Evolutionary conservation across 2,888 invertebrate genomes (phyloP).

Genomic region (Lepidonotus clava): DNA sequence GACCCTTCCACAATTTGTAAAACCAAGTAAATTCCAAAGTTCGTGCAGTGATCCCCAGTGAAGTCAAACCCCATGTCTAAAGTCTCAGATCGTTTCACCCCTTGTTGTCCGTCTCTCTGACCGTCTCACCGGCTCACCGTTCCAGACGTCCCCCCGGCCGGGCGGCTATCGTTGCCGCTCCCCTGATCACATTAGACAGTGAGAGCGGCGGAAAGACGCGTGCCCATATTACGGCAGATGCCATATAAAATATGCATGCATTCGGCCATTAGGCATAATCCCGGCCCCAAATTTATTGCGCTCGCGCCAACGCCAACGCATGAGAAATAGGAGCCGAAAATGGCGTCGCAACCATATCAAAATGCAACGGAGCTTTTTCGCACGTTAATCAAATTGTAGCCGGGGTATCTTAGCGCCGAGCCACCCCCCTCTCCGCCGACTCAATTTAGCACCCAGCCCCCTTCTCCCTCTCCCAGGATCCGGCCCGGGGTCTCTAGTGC

Average conservation of each 20-base stretch:
- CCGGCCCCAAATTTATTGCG: slow-evolving; percentile 36
- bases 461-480: not conserved
- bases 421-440: not conserved
- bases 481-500: slow-evolving; percentile 39
- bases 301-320: slow-evolving; percentile 26
- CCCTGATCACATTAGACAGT: slow-evolving; percentile 41
- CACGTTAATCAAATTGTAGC: slow-evolving; percentile 43
- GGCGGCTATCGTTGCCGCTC: not conserved
- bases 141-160: too few species aligned
- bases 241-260: slow-evolving; percentile 56
- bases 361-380: slow-evolving; percentile 50
- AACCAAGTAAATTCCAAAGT: too few species aligned
- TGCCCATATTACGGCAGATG: slow-evolving; percentile 53
- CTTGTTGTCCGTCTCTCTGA: too few species aligned
- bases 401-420: slow-evolving; percentile 25
- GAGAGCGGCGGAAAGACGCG: slow-evolving; percentile 32
- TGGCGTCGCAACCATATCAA: slow-evolving; percentile 34
- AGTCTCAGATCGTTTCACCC: too few species aligned
- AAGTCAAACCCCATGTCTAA: too few species aligned
- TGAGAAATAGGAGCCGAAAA: slow-evolving; percentile 52
- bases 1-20: too few species aligned
- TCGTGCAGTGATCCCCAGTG: too few species aligned
- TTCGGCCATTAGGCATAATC: slow-evolving; percentile 54
- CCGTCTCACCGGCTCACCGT: too few species aligned
- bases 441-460: slow-evolving; percentile 6